Percentiles rank a stretch among this genome's conserved stretches.
Evolutionary conservation across 2,113 vertebrate genomes (phyloP).

Genomic region (Halcyon malimbica): DNA sequence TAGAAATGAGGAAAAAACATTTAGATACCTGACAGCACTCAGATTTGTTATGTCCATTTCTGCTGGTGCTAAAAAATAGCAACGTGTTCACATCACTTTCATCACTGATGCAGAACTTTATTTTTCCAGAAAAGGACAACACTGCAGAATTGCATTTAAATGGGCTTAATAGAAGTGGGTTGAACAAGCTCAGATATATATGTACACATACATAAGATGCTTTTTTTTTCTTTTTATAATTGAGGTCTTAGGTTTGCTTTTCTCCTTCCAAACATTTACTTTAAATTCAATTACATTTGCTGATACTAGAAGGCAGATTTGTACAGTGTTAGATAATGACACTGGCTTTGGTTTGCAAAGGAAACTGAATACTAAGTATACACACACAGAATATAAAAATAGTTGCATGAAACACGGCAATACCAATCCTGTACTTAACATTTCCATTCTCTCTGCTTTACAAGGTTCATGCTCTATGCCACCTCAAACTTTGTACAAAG

Average conservation of each 20-base stretch:
- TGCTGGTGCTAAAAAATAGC: background rate
- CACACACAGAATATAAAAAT: background rate
- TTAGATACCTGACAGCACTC: background rate
- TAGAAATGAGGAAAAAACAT: background rate
- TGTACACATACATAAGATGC: background rate
- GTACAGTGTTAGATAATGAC: background rate
- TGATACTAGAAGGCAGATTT: constrained; percentile 8
- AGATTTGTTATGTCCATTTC: background rate
- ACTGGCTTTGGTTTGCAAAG: constrained; percentile 2
- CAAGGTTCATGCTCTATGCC: background rate
- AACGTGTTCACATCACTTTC: background rate
- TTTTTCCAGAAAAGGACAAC: background rate
- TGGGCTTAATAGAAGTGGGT: background rate
- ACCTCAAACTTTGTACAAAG: background rate
- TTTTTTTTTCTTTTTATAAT: background rate
- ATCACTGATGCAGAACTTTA: background rate
- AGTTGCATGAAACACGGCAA: background rate
- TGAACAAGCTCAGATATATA: background rate
- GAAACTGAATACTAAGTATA: background rate
- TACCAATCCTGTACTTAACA: background rate
- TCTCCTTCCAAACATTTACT: constrained; percentile 31
- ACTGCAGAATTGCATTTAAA: background rate
- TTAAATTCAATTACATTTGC: constrained; percentile 31
- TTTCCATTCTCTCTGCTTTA: background rate
- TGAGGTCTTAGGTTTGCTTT: constrained; percentile 7